Percentiles rank a stretch among this genome's conserved stretches.
phyloP scores from a whole-genome alignment of 2,113 vertebrate species.

The Myrmophylax atrothorax region DNA sequence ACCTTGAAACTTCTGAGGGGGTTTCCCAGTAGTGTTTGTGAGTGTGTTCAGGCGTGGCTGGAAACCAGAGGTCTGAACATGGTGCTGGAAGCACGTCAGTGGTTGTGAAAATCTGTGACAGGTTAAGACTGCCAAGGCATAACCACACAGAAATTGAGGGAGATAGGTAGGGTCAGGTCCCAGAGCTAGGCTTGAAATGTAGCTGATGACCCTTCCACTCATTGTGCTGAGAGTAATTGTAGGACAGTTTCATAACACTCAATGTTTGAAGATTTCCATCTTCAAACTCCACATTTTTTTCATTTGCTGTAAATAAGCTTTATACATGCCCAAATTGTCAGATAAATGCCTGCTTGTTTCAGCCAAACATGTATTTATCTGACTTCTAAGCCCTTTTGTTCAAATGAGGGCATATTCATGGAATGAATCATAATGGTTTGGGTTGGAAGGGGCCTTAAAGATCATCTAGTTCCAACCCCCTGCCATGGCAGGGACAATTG shows the following conservation, averaged over 20 bases:
- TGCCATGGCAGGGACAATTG: neutral
- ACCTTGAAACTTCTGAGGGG: neutral
- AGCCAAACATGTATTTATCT: neutral
- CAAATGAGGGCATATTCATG: neutral
- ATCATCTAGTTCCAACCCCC: neutral
- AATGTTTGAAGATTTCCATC: neutral
- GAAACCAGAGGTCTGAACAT: neutral
- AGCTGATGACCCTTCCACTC: neutral
- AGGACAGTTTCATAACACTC: neutral
- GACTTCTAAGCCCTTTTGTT: neutral
- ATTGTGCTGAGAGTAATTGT: neutral
- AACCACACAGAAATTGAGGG: neutral
- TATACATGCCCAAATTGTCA: neutral
- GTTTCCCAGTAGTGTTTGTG: neutral
- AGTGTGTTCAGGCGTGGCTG: neutral
- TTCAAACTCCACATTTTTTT: neutral
- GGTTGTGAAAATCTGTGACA: neutral
- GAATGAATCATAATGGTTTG: neutral
- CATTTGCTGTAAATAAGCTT: neutral
- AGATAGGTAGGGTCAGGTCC: neutral
- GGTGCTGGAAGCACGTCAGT: neutral
- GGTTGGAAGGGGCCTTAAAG: neutral
- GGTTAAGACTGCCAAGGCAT: neutral
- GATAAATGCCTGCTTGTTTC: constrained; percentile 5
- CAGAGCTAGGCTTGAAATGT: neutral